A percentile compares a stretch with the other conserved stretches of the same genome.
Conservation (phyloP, 2,888 invertebrate genomes). For the Strigamia crassipes region DNA sequence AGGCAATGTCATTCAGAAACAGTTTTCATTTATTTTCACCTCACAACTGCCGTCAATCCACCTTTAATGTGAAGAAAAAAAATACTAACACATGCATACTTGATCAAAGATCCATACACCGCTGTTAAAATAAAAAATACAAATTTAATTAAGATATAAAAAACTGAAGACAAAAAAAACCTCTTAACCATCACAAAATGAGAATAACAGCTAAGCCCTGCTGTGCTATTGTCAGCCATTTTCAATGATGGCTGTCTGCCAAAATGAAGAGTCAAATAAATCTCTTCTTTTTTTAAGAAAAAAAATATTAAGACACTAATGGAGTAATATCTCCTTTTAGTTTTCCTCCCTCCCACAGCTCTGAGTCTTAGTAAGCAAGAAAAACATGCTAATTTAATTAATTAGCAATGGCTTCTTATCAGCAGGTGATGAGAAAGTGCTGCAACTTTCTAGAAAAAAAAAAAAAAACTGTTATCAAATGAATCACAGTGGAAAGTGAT, state of each 20-base stretch:
- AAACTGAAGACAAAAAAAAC: background rate
- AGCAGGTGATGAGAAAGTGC: constrained; percentile 5
- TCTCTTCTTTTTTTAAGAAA: background rate
- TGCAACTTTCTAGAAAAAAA: background rate
- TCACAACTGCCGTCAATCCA: background rate
- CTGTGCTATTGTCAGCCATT: constrained; percentile 26
- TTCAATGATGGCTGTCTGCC: constrained; percentile 22
- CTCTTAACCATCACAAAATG: background rate
- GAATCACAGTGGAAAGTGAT: background rate
- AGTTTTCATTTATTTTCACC: background rate
- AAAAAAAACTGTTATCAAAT: background rate
- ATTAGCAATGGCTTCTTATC: constrained; percentile 6
- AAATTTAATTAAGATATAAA: constrained; percentile 25
- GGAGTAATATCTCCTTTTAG: constrained; percentile 1
- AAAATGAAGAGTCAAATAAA: background rate
- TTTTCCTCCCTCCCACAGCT: background rate
- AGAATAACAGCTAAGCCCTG: background rate
- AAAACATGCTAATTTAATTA: constrained; percentile 21
- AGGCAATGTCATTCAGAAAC: background rate
- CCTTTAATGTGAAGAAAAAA: background rate
- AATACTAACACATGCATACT: background rate
- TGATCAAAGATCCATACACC: background rate
- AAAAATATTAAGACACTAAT: constrained; percentile 12
- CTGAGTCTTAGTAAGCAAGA: background rate
- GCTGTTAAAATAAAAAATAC: background rate